Percentiles rank a stretch among this genome's conserved stretches.
These are phyloP conservation scores for Diarsia brunnea DNA, from an alignment of 2,888 invertebrate genomes.

Conservation along the genomic window DNA sequence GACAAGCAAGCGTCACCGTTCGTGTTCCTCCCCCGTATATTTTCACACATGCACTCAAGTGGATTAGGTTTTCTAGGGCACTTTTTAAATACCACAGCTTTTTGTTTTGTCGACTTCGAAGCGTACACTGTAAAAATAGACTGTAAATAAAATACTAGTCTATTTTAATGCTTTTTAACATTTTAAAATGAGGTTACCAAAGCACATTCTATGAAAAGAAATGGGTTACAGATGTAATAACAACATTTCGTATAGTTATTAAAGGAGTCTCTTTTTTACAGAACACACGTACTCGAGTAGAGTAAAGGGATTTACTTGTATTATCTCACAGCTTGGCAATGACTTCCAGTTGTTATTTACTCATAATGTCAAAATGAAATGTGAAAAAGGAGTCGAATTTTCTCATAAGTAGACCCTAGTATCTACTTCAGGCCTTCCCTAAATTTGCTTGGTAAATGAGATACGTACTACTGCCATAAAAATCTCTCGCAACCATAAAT, in stretches of 20 bases:
- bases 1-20: too few species aligned
- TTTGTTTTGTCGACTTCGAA: constrained; percentile 46
- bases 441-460: background rate
- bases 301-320: background rate
- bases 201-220: constrained; percentile 13
- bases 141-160: constrained; percentile 33
- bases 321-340: background rate
- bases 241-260: background rate
- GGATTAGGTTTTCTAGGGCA: constrained; percentile 59
- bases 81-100: constrained; percentile 51
- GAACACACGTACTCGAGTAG: background rate
- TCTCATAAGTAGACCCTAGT: background rate
- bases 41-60: constrained; percentile 51
- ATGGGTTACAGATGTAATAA: background rate
- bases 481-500: too few species aligned
- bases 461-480: background rate
- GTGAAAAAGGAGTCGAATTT: background rate
- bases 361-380: background rate
- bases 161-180: constrained; percentile 23
- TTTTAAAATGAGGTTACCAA: constrained; percentile 38
- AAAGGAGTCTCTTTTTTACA: background rate
- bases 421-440: background rate
- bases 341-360: background rate
- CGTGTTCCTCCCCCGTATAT: constrained; percentile 24
- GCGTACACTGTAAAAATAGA: constrained; percentile 26